These are phyloP conservation scores for Agonum fuliginosum DNA, from an alignment of 2,888 invertebrate species.

Conservation along the genomic window DNA sequence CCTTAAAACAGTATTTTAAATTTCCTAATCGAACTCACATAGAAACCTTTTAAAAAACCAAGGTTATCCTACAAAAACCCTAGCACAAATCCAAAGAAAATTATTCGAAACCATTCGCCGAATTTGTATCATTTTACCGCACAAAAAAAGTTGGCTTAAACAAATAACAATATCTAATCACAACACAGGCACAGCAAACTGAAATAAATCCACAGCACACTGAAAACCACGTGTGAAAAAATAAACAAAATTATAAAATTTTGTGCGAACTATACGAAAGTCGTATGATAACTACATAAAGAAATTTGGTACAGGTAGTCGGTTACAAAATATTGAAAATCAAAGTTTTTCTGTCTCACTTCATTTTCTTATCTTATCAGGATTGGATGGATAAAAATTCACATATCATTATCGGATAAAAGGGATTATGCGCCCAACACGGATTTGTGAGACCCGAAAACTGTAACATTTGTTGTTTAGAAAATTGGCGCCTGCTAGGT, in stretches of 20 bases:
- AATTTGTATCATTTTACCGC: neutral
- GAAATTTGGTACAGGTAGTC: neutral
- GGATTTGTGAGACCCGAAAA: conserved; percentile 11
- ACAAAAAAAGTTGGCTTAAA: neutral
- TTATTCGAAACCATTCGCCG: conserved; percentile 8
- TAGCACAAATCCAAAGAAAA: neutral
- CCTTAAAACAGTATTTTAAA: neutral
- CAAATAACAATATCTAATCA: conserved; percentile 31
- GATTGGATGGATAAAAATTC: conserved; percentile 39
- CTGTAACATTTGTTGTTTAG: neutral
- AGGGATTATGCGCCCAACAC: conserved; percentile 22
- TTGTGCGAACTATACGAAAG: neutral
- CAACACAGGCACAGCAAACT: neutral
- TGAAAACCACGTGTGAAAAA: neutral
- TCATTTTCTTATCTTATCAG: conserved; percentile 42
- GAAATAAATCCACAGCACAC: conserved; percentile 21
- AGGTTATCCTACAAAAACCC: neutral
- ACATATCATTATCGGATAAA: conserved; percentile 30
- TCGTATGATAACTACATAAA: neutral
- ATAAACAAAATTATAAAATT: neutral
- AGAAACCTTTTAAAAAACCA: neutral
- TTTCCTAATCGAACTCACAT: neutral
- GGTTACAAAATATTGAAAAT: conserved; percentile 48
- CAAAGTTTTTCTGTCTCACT: conserved; percentile 18
- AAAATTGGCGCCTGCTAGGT: neutral